Percentiles rank a stretch among this genome's conserved stretches.
Evolutionary conservation across 1,140 invertebrate species (phyloP).

Genomic region (Zaprionus taronus): DNA sequence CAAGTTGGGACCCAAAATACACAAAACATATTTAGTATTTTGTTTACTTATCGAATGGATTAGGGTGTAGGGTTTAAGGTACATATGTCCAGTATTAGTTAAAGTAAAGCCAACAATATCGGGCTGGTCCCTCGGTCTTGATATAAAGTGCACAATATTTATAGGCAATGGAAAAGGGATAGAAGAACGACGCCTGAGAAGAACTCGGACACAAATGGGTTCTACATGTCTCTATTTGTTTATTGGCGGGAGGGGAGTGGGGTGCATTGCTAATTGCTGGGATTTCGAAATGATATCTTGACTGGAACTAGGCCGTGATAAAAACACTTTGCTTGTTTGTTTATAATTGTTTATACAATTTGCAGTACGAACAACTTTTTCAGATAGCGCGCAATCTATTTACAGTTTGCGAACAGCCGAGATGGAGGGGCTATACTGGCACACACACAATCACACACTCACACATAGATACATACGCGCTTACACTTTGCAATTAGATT

Average conservation of each 20-base stretch:
- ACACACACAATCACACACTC: conserved; percentile 16
- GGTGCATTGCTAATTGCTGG: conserved; percentile 23
- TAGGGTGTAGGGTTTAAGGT: neutral
- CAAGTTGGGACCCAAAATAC: neutral
- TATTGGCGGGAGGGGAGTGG: neutral
- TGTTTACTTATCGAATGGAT: neutral
- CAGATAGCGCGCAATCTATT: conserved; percentile 70
- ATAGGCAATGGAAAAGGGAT: neutral
- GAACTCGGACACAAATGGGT: neutral
- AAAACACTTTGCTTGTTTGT: conserved; percentile 73
- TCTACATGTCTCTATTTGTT: neutral
- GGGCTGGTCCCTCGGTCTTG: neutral
- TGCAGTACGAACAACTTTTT: conserved; percentile 54
- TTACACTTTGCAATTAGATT: conserved; percentile 80
- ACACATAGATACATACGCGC: conserved; percentile 28
- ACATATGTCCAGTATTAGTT: neutral
- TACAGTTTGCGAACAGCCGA: conserved; percentile 30
- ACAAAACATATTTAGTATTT: neutral
- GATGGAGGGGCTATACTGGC: conserved; percentile 17
- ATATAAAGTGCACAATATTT: neutral
- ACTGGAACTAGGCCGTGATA: conserved; percentile 77
- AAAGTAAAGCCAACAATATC: neutral
- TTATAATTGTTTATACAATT: conserved; percentile 82
- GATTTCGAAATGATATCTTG: conserved; percentile 68
- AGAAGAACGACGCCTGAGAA: too few relatives aligned